Evolutionary conservation across 2,113 vertebrate genomes (phyloP).

Genomic region (Arothron firmamentum): DNA sequence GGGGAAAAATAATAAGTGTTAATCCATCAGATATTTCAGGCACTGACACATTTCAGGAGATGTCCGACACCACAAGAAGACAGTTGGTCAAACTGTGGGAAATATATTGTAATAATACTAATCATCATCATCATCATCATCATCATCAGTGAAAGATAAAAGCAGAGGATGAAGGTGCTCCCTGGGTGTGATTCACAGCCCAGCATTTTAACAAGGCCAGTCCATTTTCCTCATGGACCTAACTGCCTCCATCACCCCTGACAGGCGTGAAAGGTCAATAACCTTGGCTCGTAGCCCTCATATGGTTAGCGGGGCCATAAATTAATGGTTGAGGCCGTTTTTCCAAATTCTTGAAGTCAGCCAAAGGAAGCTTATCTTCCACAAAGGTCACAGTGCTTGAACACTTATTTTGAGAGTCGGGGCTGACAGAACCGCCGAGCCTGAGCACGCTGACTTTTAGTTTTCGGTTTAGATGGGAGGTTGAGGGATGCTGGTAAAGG

Average conservation of each 20-base stretch:
- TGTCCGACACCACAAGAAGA: constrained; percentile 22
- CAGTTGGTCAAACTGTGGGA: constrained; percentile 26
- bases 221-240: constrained; percentile 49
- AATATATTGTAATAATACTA: background rate
- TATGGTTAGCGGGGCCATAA: constrained; percentile 71
- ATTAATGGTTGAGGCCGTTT: constrained; percentile 66
- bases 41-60: constrained; percentile 8
- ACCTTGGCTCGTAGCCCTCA: constrained; percentile 70
- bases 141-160: constrained; percentile 44
- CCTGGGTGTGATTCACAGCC: constrained; percentile 48
- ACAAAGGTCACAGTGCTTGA: constrained; percentile 69
- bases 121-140: constrained; percentile 3
- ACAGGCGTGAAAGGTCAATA: constrained; percentile 78
- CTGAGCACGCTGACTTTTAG: constrained; percentile 8
- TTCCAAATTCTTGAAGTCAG: constrained; percentile 67
- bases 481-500: constrained; percentile 14
- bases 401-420: constrained; percentile 60
- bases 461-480: constrained; percentile 16
- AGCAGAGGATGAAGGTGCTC: constrained; percentile 36
- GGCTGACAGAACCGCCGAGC: constrained; percentile 41
- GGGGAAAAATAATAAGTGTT: constrained; percentile 32
- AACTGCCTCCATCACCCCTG: constrained; percentile 64
- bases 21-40: constrained; percentile 46
- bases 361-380: constrained; percentile 64
- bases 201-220: constrained; percentile 64